Percentiles rank a stretch among this genome's conserved stretches.
These are phyloP conservation scores for Drosophila orosa DNA, from an alignment of 1,140 invertebrate genomes.

Conservation along the genomic window DNA sequence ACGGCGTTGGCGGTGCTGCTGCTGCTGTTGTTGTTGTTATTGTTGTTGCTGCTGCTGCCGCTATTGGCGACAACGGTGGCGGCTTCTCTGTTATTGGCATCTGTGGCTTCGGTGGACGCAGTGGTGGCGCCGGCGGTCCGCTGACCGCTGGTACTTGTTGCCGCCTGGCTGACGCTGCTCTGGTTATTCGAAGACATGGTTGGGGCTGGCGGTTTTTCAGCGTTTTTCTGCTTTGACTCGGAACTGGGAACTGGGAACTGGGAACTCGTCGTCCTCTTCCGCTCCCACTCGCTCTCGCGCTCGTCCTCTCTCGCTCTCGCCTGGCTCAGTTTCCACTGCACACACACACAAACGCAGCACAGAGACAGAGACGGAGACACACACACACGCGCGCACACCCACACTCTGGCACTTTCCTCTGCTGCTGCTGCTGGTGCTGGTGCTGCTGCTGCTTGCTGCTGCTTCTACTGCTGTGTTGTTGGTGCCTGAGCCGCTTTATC, in stretches of 20 bases:
- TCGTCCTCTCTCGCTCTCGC: conserved; percentile 31
- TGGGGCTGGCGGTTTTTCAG: conserved; percentile 22
- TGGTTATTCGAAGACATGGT: conserved; percentile 83
- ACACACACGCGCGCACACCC: conserved; percentile 25
- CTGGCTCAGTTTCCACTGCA: conserved; percentile 45
- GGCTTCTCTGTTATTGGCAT: conserved; percentile 50
- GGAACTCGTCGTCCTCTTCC: conserved; percentile 44
- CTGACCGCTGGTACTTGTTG: conserved; percentile 68
- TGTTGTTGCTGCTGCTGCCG: conserved; percentile 22
- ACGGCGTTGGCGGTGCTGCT: conserved; percentile 33
- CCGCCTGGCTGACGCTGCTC: conserved; percentile 58
- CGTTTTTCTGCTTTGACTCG: conserved; percentile 28
- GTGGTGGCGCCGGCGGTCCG: conserved; percentile 24
- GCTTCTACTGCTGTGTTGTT: conserved; percentile 32
- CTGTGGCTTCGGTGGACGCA: conserved; percentile 50
- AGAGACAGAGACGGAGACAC: conserved; percentile 15
- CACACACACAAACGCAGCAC: conserved; percentile 22
- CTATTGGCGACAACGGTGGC: conserved; percentile 15
- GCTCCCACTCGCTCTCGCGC: conserved; percentile 35
- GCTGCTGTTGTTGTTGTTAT: conserved; percentile 37
- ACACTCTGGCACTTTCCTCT: conserved; percentile 43
- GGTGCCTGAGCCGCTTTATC: conserved; percentile 64
- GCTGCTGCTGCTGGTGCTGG: conserved; percentile 27
- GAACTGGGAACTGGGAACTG: conserved; percentile 7
- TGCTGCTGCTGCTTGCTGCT: conserved; percentile 30